Evolutionary conservation across 2,888 invertebrate species (phyloP).

Genomic region (Andrena bicolor): DNA sequence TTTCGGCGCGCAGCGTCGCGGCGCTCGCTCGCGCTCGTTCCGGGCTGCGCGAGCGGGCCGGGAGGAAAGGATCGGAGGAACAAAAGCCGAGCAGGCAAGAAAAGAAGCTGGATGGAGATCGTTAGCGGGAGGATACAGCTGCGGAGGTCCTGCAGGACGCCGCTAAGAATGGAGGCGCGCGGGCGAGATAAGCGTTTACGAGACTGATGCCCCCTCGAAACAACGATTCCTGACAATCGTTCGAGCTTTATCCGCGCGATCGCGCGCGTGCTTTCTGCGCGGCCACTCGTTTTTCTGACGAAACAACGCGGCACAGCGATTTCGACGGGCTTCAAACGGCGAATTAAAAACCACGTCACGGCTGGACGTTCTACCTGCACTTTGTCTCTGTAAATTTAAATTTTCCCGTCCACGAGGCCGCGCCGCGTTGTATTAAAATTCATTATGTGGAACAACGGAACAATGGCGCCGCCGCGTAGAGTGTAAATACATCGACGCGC

Average conservation of each 20-base stretch:
- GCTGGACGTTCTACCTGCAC: neutral
- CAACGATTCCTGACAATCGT: slow-evolving; percentile 47
- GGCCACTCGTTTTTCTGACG: slow-evolving; percentile 1
- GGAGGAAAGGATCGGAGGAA: slow-evolving; percentile 13
- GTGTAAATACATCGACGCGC: slow-evolving; percentile 20
- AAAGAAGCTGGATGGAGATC: slow-evolving; percentile 39
- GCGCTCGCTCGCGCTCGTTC: slow-evolving; percentile 4
- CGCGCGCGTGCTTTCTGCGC: slow-evolving; percentile 4
- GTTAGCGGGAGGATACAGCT: slow-evolving; percentile 30
- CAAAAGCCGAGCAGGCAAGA: slow-evolving; percentile 25
- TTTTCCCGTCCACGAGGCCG: neutral
- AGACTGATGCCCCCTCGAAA: slow-evolving; percentile 51
- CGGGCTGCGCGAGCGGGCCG: neutral
- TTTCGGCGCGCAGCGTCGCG: slow-evolving; percentile 4
- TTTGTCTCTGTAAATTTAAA: neutral
- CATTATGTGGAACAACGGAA: slow-evolving; percentile 17
- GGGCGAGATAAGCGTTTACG: slow-evolving; percentile 66
- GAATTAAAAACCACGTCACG: neutral
- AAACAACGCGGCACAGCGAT: slow-evolving; percentile 7
- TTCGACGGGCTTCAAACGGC: slow-evolving; percentile 1
- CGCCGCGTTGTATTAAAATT: slow-evolving; percentile 6
- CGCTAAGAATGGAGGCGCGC: slow-evolving; percentile 20
- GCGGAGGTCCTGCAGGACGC: slow-evolving; percentile 15
- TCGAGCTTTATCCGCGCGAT: slow-evolving; percentile 29
- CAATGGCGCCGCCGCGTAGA: neutral